phyloP scores from a whole-genome alignment of 37 sponge, comb jelly and placozoan genomes.

The Ianthella basta region DNA sequence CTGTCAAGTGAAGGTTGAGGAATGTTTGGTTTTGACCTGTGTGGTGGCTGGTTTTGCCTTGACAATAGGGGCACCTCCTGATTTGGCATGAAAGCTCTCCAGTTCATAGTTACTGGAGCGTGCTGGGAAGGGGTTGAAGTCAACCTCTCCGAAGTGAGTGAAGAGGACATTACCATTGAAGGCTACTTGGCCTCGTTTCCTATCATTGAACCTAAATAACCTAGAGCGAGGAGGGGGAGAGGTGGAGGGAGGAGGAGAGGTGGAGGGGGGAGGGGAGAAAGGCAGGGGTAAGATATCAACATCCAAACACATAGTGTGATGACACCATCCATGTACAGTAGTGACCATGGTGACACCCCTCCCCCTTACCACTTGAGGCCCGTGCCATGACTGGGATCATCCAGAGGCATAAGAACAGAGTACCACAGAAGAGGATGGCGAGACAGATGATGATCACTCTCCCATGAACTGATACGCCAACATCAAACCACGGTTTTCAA shows the following conservation, averaged over 20 bases:
- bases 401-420: slow-evolving; percentile 63
- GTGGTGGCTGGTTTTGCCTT: neutral
- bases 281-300: neutral
- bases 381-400: slow-evolving; percentile 63
- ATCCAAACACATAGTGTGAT: no score
- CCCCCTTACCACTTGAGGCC: slow-evolving; percentile 55
- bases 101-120: neutral
- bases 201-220: slow-evolving; percentile 34
- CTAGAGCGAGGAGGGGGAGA: slow-evolving; percentile 22
- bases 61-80: neutral
- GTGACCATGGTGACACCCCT: no score
- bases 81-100: neutral
- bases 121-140: neutral
- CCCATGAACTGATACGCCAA: slow-evolving; percentile 70
- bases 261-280: neutral
- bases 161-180: slow-evolving; percentile 77
- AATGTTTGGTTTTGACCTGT: no score
- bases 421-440: slow-evolving; percentile 40
- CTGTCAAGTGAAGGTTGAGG: no score
- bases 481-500: slow-evolving; percentile 38
- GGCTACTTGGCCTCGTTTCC: slow-evolving; percentile 43
- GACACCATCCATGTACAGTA: no score
- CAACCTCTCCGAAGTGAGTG: slow-evolving; percentile 78
- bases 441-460: slow-evolving; percentile 60
- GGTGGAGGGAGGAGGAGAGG: neutral